phyloP scores from a whole-genome alignment of 2,113 vertebrate genomes.

The Okapia johnstoni region DNA sequence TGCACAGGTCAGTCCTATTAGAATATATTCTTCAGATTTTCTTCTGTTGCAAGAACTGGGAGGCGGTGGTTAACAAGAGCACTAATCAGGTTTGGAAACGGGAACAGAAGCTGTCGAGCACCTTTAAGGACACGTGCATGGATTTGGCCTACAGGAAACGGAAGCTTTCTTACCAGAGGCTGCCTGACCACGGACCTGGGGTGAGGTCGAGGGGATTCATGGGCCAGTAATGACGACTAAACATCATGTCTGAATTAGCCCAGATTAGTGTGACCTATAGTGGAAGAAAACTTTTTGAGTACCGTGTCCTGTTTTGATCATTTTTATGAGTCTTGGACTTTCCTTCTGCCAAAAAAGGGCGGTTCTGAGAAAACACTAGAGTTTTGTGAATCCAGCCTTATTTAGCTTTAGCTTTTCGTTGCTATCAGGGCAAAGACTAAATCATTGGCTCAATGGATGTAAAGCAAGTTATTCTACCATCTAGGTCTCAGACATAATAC shows the following conservation, averaged over 20 bases:
- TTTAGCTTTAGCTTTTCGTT: not conserved
- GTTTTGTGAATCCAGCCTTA: not conserved
- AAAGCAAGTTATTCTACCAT: not conserved
- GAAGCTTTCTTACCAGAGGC: not conserved
- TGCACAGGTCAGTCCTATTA: not conserved
- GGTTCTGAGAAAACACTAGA: not conserved
- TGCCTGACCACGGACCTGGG: accelerated
- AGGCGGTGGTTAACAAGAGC: not conserved
- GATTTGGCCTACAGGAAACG: not conserved
- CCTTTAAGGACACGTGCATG: not conserved
- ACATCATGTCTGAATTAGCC: not conserved
- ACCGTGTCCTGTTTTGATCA: not conserved
- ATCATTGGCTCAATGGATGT: not conserved
- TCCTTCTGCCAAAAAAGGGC: not conserved
- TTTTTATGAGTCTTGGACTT: not conserved
- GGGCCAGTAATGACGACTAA: not conserved
- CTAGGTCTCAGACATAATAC: not conserved
- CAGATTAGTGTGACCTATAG: not conserved
- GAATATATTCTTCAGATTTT: not conserved
- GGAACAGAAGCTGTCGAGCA: not conserved
- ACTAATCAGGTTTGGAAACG: not conserved
- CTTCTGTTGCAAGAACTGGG: not conserved
- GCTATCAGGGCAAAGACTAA: not conserved
- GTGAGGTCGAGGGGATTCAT: accelerated
- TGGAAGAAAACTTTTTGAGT: not conserved